Percentiles rank a stretch among this genome's conserved stretches.
Conservation (phyloP, 1,140 invertebrate genomes). For the Drosophila micromelanica region DNA sequence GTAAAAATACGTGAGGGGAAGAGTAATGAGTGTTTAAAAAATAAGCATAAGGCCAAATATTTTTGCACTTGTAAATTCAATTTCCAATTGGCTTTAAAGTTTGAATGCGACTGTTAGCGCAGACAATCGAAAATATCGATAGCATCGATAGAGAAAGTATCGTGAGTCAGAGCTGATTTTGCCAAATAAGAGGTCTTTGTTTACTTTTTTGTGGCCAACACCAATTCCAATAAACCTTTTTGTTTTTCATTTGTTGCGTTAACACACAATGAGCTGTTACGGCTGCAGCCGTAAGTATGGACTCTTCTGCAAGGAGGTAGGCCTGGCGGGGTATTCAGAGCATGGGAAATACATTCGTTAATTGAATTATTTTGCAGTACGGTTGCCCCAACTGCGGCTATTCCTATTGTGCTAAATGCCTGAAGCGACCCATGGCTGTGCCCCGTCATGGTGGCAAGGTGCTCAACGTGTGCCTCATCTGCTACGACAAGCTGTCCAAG, state of each 20-base stretch:
- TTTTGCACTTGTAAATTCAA: no score
- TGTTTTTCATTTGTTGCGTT: neutral
- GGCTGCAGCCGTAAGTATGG: slow-evolving; percentile 85
- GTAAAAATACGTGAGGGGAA: no score
- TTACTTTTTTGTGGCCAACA: slow-evolving; percentile 18
- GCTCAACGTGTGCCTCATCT: slow-evolving; percentile 74
- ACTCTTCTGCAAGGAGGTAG: slow-evolving; percentile 85
- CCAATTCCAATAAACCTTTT: neutral
- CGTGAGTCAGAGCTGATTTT: slow-evolving; percentile 15
- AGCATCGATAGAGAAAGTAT: neutral
- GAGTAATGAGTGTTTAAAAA: no score
- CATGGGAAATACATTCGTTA: neutral
- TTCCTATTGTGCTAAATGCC: slow-evolving; percentile 88
- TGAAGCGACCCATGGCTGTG: slow-evolving; percentile 86
- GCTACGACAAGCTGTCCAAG: slow-evolving; percentile 73
- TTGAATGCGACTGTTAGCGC: no score
- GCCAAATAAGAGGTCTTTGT: slow-evolving; percentile 33
- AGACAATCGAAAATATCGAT: slow-evolving; percentile 18
- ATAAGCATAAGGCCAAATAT: no score
- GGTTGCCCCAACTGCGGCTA: slow-evolving; percentile 88
- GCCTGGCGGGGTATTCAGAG: neutral
- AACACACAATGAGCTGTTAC: slow-evolving; percentile 84
- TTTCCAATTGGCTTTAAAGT: no score
- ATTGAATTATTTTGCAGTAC: slow-evolving; percentile 76
- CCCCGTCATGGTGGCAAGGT: slow-evolving; percentile 65